Conservation (phyloP, 2,888 invertebrate species). For the Mythimna lalbum region DNA sequence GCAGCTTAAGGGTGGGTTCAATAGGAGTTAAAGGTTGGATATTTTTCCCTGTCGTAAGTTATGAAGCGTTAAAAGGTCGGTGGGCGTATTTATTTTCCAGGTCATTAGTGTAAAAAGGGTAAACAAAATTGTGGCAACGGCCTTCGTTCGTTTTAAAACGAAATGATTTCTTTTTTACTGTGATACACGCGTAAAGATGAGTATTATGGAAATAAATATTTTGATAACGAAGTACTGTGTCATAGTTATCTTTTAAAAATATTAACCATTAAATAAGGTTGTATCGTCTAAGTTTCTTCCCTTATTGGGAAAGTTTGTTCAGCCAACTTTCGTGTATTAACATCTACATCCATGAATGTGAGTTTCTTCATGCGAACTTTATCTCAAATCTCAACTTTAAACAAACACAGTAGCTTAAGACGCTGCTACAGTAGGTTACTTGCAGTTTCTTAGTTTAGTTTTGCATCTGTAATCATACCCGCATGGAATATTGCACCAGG, state of each 20-base stretch:
- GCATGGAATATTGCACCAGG: neutral
- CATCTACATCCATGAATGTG: slow-evolving; percentile 17
- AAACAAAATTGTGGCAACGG: slow-evolving; percentile 76
- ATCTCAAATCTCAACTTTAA: slow-evolving; percentile 38
- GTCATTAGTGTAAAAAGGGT: slow-evolving; percentile 85
- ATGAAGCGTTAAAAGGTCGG: slow-evolving; percentile 77
- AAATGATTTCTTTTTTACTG: slow-evolving; percentile 64
- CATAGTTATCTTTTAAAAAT: neutral
- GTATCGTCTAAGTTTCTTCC: neutral
- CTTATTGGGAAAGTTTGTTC: neutral
- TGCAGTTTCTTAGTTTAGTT: slow-evolving; percentile 40
- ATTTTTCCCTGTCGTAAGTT: slow-evolving; percentile 76
- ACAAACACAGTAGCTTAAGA: slow-evolving; percentile 26
- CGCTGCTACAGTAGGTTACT: slow-evolving; percentile 8
- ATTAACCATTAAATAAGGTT: neutral
- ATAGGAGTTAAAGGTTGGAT: slow-evolving; percentile 68
- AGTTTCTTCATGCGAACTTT: slow-evolving; percentile 35
- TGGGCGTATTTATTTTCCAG: slow-evolving; percentile 82
- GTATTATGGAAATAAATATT: slow-evolving; percentile 47
- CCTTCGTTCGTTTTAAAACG: slow-evolving; percentile 66
- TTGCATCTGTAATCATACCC: slow-evolving; percentile 31
- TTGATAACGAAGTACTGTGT: slow-evolving; percentile 14
- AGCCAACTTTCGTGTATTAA: slow-evolving; percentile 19
- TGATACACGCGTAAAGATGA: slow-evolving; percentile 55
- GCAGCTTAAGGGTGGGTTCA: slow-evolving; percentile 53